These are phyloP conservation scores for Pseudoips prasinana DNA, from an alignment of 2,888 invertebrate genomes.

Conservation along the genomic window DNA sequence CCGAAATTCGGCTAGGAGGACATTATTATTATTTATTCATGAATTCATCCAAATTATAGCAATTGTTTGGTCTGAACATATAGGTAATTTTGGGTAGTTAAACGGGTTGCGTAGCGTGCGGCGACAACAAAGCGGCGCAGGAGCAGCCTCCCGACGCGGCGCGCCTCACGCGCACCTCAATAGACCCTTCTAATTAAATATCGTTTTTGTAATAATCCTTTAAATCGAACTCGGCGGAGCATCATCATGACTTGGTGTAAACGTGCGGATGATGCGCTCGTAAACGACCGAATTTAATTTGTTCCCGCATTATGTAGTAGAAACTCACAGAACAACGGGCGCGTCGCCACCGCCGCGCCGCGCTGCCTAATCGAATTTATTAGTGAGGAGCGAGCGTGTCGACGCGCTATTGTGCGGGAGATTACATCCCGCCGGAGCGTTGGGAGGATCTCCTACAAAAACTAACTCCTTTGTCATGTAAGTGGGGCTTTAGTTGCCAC, in stretches of 20 bases:
- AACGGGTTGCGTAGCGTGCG: neutral
- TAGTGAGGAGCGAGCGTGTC: slow-evolving; percentile 40
- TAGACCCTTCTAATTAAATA: slow-evolving; percentile 38
- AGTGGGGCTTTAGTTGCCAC: slow-evolving; percentile 2
- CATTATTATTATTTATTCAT: no score
- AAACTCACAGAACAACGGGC: slow-evolving; percentile 10
- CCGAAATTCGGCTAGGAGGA: no score
- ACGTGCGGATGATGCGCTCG: slow-evolving; percentile 34
- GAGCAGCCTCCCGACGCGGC: slow-evolving; percentile 4
- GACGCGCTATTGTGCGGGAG: slow-evolving; percentile 18
- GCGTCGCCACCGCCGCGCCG: slow-evolving; percentile 8
- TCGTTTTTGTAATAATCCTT: slow-evolving; percentile 43
- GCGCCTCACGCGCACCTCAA: slow-evolving; percentile 21
- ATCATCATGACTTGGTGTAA: slow-evolving; percentile 42
- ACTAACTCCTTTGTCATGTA: slow-evolving; percentile 22
- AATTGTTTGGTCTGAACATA: no score
- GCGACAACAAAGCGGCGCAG: neutral
- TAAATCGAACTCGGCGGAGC: slow-evolving; percentile 44
- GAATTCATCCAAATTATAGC: no score
- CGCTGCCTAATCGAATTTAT: slow-evolving; percentile 47
- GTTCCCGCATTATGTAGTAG: slow-evolving; percentile 28
- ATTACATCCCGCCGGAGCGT: neutral
- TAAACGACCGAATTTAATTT: slow-evolving; percentile 43
- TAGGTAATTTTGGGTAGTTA: no score
- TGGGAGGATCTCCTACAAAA: slow-evolving; percentile 14